phyloP scores from a whole-genome alignment of 2,888 invertebrate species.

The Ligdia adustata region DNA sequence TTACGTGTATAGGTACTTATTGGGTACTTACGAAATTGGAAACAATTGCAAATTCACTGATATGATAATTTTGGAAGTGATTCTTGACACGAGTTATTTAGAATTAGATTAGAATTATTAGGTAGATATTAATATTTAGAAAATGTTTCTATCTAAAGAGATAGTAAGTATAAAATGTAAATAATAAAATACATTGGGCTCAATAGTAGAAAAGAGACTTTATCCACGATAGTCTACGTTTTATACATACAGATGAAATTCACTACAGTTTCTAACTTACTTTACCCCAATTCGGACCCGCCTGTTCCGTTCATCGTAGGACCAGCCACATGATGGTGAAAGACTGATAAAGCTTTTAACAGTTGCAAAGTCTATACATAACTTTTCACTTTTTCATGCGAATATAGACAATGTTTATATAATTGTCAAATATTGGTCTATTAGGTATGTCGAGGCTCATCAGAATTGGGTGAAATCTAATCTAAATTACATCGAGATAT shows the following conservation, averaged over 20 bases:
- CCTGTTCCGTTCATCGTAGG: too few relatives aligned
- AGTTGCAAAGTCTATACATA: too few relatives aligned
- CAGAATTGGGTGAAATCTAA: neutral
- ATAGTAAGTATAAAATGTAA: constrained; percentile 19
- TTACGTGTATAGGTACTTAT: too few relatives aligned
- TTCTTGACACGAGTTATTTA: constrained; percentile 36
- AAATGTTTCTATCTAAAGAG: constrained; percentile 13
- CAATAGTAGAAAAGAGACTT: constrained; percentile 21
- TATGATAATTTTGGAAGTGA: constrained; percentile 2
- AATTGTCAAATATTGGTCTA: too few relatives aligned
- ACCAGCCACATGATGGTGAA: too few relatives aligned
- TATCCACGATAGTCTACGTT: constrained; percentile 18
- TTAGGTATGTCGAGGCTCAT: too few relatives aligned
- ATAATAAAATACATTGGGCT: constrained; percentile 10
- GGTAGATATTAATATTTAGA: constrained; percentile 14
- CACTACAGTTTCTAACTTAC: constrained; percentile 11
- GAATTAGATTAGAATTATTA: constrained; percentile 35
- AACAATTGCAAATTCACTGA: neutral
- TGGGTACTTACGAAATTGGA: too few relatives aligned
- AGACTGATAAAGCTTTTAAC: too few relatives aligned
- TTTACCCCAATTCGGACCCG: too few relatives aligned
- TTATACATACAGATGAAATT: constrained; percentile 21
- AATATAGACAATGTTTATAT: too few relatives aligned
- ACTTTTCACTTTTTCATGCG: too few relatives aligned
- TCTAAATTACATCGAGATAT: constrained; percentile 30